These are phyloP conservation scores for Streptopelia turtur DNA, from an alignment of 2,797 vertebrate genomes.

Conservation along the genomic window DNA sequence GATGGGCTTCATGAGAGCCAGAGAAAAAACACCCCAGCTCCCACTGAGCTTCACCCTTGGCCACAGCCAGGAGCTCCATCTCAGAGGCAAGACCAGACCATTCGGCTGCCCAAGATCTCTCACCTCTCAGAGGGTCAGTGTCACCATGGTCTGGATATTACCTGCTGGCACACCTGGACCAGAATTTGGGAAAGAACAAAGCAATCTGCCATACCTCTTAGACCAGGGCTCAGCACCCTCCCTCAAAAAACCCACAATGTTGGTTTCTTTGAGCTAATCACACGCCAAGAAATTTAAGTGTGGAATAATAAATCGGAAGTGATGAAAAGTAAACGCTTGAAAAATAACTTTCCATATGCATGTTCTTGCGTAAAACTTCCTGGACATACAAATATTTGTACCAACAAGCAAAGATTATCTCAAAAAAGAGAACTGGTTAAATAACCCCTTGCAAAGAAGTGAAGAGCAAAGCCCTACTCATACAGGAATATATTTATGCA, in stretches of 20 bases:
- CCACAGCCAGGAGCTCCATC: background rate
- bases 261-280: background rate
- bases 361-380: background rate
- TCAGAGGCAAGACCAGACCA: background rate
- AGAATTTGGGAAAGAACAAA: background rate
- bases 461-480: conserved; percentile 45
- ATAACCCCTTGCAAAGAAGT: conserved; percentile 27
- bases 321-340: background rate
- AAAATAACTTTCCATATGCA: background rate
- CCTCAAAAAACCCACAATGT: background rate
- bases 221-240: background rate
- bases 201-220: background rate
- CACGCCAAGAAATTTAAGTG: background rate
- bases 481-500: conserved; percentile 51
- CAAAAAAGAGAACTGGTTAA: conserved; percentile 21
- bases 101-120: background rate
- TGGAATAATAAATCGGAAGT: background rate
- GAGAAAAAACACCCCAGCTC: background rate
- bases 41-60: background rate
- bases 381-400: conserved; percentile 2
- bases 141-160: background rate
- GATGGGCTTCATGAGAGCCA: background rate
- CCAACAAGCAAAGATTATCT: conserved; percentile 12
- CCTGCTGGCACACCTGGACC: background rate
- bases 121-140: accelerated